These are phyloP conservation scores for Selenia dentaria DNA, from an alignment of 2,888 invertebrate species.

Conservation along the genomic window DNA sequence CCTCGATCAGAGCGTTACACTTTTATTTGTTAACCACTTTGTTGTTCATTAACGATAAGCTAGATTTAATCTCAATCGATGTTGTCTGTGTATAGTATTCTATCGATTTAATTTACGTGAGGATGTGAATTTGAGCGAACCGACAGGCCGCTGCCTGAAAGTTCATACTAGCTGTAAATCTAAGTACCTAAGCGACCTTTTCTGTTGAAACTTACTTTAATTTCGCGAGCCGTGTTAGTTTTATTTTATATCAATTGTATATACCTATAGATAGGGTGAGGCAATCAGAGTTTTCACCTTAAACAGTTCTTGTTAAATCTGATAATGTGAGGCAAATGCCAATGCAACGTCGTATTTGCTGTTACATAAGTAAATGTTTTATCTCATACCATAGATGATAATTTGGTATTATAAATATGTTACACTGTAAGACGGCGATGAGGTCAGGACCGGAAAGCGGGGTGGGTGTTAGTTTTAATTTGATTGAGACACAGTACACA, in stretches of 20 bases:
- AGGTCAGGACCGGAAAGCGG: constrained; percentile 46
- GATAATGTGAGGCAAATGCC: constrained; percentile 62
- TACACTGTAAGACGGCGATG: constrained; percentile 49
- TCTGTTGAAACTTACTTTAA: constrained; percentile 58
- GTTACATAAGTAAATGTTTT: constrained; percentile 49
- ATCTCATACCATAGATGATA: constrained; percentile 61
- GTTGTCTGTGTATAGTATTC: constrained; percentile 82
- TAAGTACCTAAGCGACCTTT: constrained; percentile 45
- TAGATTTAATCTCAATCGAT: constrained; percentile 81
- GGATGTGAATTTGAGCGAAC: constrained; percentile 80
- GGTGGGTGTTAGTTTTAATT: constrained; percentile 26
- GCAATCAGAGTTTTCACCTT: constrained; percentile 68
- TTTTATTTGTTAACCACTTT: constrained; percentile 78
- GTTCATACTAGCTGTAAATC: constrained; percentile 75
- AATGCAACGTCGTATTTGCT: constrained; percentile 69
- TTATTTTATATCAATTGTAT: constrained; percentile 72
- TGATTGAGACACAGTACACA: neutral
- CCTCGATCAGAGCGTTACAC: constrained; percentile 64
- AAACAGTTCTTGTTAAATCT: constrained; percentile 73
- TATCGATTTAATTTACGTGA: constrained; percentile 74
- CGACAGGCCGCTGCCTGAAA: constrained; percentile 71
- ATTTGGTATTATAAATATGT: constrained; percentile 66
- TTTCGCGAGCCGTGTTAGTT: constrained; percentile 76
- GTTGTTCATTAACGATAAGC: constrained; percentile 84
- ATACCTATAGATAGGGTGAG: constrained; percentile 74